Conservation (phyloP, 2,113 vertebrate genomes). For the Hypomesus transpacificus region DNA sequence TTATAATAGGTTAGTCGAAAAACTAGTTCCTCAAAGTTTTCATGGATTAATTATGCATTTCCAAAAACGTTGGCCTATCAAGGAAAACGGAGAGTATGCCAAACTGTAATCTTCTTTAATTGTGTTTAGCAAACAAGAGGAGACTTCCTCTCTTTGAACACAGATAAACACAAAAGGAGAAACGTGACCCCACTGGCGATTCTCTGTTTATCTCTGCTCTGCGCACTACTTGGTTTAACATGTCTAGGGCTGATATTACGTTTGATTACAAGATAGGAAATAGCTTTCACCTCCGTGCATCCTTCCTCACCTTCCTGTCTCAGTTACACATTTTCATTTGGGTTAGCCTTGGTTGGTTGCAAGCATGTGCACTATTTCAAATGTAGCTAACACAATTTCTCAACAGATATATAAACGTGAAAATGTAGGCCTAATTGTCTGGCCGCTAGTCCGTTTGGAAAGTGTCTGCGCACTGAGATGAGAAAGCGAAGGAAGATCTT, state of each 20-base stretch:
- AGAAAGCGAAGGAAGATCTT: conserved; percentile 61
- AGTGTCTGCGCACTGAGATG: conserved; percentile 17
- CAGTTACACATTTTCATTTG: background rate
- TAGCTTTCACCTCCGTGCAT: background rate
- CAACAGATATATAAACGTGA: too few relatives aligned
- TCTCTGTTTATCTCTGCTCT: conserved; percentile 40
- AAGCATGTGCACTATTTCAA: background rate
- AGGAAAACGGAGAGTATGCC: conserved; percentile 30
- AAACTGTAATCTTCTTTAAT: conserved; percentile 66
- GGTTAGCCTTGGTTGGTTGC: background rate
- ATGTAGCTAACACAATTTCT: background rate
- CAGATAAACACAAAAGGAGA: conserved; percentile 56
- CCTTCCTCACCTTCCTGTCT: background rate
- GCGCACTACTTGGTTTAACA: conserved; percentile 33
- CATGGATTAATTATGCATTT: too few relatives aligned
- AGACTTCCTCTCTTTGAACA: conserved; percentile 57
- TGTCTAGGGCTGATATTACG: conserved; percentile 32
- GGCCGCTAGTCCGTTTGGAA: background rate
- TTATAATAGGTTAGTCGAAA: too few relatives aligned
- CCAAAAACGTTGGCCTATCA: too few relatives aligned
- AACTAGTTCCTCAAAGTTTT: too few relatives aligned
- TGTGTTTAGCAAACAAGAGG: conserved; percentile 70
- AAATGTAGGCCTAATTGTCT: background rate
- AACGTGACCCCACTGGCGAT: conserved; percentile 46
- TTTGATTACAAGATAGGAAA: conserved; percentile 43